Conservation (phyloP, 1,140 invertebrate species). For the Procambarus virginalis region DNA sequence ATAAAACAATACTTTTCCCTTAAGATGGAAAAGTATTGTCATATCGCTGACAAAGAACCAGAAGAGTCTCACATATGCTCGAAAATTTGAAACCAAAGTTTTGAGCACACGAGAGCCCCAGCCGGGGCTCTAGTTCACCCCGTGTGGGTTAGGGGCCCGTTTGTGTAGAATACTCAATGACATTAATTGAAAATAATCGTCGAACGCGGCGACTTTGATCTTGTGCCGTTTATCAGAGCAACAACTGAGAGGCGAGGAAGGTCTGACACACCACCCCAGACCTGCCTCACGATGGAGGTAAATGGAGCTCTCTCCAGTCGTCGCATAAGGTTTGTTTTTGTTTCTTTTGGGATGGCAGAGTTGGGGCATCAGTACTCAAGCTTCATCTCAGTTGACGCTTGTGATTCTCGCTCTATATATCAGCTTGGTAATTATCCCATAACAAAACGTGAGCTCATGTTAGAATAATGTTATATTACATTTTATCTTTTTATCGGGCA, state of each 20-base stretch:
- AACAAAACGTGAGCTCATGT: neutral
- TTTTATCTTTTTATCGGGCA: too few relatives aligned
- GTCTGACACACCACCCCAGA: neutral
- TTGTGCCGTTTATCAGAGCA: constrained; percentile 1
- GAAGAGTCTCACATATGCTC: neutral
- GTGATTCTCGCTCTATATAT: neutral
- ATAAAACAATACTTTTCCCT: too few relatives aligned
- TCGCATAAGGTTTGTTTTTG: neutral
- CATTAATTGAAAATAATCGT: constrained; percentile 7
- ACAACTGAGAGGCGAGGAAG: neutral
- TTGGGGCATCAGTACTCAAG: neutral
- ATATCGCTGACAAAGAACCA: too few relatives aligned
- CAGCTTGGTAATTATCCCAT: neutral
- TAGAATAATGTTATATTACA: neutral
- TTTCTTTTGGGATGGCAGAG: neutral
- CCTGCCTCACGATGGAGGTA: neutral
- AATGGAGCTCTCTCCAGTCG: neutral
- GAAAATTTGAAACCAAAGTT: neutral
- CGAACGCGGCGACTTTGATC: neutral
- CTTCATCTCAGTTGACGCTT: neutral
- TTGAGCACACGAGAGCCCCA: neutral
- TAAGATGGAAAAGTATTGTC: too few relatives aligned
- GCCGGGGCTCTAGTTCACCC: neutral
- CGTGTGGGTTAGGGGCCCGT: neutral
- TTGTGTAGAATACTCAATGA: neutral